Percentiles rank a stretch among this genome's conserved stretches.
Evolutionary conservation across 1,140 invertebrate genomes (phyloP).

Genomic region (Temnothorax longispinosus): DNA sequence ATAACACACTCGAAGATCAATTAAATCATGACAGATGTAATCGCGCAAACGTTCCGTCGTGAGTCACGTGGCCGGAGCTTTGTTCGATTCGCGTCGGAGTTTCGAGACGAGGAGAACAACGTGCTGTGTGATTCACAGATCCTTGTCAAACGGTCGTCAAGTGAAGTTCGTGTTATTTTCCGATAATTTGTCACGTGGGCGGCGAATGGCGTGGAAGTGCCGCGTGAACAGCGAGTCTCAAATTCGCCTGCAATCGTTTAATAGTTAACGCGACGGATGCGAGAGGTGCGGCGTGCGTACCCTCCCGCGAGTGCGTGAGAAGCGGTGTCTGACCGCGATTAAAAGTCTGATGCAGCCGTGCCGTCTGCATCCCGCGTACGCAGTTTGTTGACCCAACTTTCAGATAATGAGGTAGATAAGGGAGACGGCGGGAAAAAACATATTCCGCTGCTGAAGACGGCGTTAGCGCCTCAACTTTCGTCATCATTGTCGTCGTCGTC

Average conservation of each 20-base stretch:
- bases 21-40: background rate
- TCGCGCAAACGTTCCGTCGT: background rate
- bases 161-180: background rate
- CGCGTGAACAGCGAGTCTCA: background rate
- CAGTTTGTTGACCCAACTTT: slow-evolving; percentile 56
- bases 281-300: background rate
- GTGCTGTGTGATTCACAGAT: background rate
- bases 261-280: background rate
- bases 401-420: slow-evolving; percentile 57
- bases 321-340: background rate
- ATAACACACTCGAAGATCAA: background rate
- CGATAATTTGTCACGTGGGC: slow-evolving; percentile 33
- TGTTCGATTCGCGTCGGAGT: background rate
- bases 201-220: background rate
- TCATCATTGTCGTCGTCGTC: background rate
- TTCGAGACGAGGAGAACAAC: background rate
- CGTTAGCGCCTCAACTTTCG: background rate
- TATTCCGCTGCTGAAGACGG: background rate
- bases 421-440: slow-evolving; percentile 23
- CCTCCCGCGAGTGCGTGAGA: background rate
- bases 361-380: background rate
- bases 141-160: background rate
- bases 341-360: background rate
- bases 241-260: background rate
- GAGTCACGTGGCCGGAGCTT: background rate